These are phyloP conservation scores for Pyrocoelia pectoralis DNA, from an alignment of 2,888 invertebrate species.

Conservation along the genomic window DNA sequence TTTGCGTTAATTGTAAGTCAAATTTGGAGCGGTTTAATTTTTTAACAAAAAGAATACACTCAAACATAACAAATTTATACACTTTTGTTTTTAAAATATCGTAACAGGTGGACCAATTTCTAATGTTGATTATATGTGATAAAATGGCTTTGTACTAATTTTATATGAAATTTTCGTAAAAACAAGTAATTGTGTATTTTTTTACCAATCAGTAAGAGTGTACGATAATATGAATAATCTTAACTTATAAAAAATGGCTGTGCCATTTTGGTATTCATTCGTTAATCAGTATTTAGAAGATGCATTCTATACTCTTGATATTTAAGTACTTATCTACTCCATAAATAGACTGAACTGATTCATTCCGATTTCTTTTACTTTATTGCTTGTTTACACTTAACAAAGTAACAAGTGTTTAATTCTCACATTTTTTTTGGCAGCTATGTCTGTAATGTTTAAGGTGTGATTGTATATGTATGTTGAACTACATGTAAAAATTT, in stretches of 20 bases:
- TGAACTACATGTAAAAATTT: neutral
- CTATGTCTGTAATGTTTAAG: neutral
- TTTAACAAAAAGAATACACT: neutral
- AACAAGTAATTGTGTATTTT: too few relatives aligned
- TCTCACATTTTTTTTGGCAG: neutral
- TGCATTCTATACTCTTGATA: neutral
- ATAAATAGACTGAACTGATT: constrained; percentile 3
- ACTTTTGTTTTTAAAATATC: neutral
- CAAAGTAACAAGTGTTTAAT: neutral
- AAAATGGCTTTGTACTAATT: neutral
- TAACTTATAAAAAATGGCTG: constrained; percentile 25
- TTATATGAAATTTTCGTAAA: too few relatives aligned
- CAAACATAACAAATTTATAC: neutral
- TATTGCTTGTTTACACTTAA: neutral
- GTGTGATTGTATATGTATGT: constrained; percentile 1
- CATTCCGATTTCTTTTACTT: neutral
- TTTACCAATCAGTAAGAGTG: neutral
- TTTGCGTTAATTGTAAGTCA: neutral
- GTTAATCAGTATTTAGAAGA: neutral
- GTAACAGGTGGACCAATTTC: neutral
- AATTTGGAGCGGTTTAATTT: neutral
- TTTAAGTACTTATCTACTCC: neutral
- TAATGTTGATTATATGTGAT: neutral
- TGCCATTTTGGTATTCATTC: constrained; percentile 17
- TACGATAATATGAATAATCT: neutral